Conservation (phyloP, 2,113 vertebrate genomes). For the Prinia subflava region DNA sequence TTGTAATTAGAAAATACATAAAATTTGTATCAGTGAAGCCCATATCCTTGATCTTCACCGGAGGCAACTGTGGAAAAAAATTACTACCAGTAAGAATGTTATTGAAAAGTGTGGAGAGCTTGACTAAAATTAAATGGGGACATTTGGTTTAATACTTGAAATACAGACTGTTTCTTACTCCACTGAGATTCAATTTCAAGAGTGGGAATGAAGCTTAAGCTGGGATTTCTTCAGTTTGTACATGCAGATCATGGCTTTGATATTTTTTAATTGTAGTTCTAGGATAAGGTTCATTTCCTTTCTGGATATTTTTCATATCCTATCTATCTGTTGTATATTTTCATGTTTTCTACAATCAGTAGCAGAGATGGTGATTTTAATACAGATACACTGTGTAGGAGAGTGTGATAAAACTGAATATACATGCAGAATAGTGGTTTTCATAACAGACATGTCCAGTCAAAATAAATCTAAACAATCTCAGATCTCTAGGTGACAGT, state of each 20-base stretch:
- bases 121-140: not conserved
- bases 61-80: not conserved
- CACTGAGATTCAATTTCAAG: not conserved
- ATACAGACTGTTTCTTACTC: not conserved
- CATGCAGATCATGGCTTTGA: not conserved
- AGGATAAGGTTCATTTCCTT: conserved; percentile 16
- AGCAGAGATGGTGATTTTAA: conserved; percentile 10
- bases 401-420: conserved; percentile 8
- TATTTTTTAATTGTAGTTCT: not conserved
- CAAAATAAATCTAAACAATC: not conserved
- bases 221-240: not conserved
- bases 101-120: not conserved
- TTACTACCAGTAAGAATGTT: not conserved
- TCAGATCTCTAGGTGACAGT: not conserved
- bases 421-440: not conserved
- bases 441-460: not conserved
- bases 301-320: conserved; percentile 2
- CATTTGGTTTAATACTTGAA: not conserved
- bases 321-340: not conserved
- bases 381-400: not conserved
- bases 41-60: not conserved
- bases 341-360: not conserved
- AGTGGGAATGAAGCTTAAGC: not conserved
- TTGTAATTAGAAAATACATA: not conserved
- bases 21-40: not conserved